Percentiles rank a stretch among this genome's conserved stretches.
These are phyloP conservation scores for Xiphophorus hellerii DNA, from an alignment of 2,113 vertebrate genomes.

Conservation along the genomic window DNA sequence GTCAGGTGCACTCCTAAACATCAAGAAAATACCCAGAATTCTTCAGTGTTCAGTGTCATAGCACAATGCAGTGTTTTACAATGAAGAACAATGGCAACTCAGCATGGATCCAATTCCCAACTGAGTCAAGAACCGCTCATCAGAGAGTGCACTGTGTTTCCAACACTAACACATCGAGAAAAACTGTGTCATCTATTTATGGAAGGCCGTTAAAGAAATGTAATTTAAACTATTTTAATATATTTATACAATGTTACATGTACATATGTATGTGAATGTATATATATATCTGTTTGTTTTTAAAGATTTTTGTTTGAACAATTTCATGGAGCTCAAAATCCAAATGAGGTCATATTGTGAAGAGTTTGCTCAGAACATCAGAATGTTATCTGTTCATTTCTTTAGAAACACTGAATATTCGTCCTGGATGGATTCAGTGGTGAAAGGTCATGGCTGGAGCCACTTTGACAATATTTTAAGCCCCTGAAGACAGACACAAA, in stretches of 20 bases:
- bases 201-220: conserved; percentile 86
- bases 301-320: conserved; percentile 49
- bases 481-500: conserved; percentile 33
- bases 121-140: conserved; percentile 45
- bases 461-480: not conserved
- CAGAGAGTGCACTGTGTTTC: conserved; percentile 84
- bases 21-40: not conserved
- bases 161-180: conserved; percentile 81
- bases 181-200: conserved; percentile 92
- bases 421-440: conserved; percentile 33
- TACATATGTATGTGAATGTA: conserved; percentile 66
- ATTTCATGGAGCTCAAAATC: conserved; percentile 57
- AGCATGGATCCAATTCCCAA: not conserved
- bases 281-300: conserved; percentile 76
- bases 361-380: not conserved
- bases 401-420: conserved; percentile 1
- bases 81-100: not conserved
- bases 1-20: conserved; percentile 16
- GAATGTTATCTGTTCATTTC: not conserved
- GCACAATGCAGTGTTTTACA: conserved; percentile 47
- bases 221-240: conserved; percentile 99
- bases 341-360: conserved; percentile 50
- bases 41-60: conserved; percentile 38
- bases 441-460: conserved; percentile 11
- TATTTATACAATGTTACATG: conserved; percentile 90